Base-by-base conservation (phyloP, 2,113 vertebrate genomes). In the Macheiramphus alcinus region DNA sequence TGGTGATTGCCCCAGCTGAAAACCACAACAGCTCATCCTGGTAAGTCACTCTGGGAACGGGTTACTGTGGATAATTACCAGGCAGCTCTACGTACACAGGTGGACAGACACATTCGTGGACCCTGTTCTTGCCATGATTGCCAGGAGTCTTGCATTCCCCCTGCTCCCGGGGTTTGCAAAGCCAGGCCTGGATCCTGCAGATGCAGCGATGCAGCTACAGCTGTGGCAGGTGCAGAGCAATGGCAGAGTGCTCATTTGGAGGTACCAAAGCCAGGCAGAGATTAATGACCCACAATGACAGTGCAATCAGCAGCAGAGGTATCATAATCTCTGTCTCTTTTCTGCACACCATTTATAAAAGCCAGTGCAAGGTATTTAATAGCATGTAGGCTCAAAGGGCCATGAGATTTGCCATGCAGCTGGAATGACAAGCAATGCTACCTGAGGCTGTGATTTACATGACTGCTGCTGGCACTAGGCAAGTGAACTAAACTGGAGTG, bases 121-220 rank as follows among this genome's bases (percentile, higher is more conserved):
- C 17, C 21, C 31, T 29, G 43, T 3, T 9, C 42, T 9, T 23
- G 65, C 32, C 47, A n/a, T 0, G 26, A 10, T 0, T 53, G 55
- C 42, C 74, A 63, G 67, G 22, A 90, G n/a, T 52, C 58, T n/a
- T 27, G 45, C 15, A 1, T 5, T 6, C 0, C 26, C 40, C 38
- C 25, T 17, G 8, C 10, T 42, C 21, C 21, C 1, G 8, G 23
- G 23, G 26, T 3, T 9, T 5, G 2, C 72, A 89, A 53, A 43
- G 88, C 42, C 73, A 71, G 76, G 79, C 38, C 68, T 36, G 38
- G 29, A 29, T 8, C 32, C 55, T 11, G 34, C 50, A 82, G 62
- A 58, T 20, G 59, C 73, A 53, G 94, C 0, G 0, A 12, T 22
- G 27, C 63, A 65, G 74, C 67, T 13, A 20, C 42, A 65, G 83